Base-by-base conservation (phyloP, 2,797 vertebrate species). In the Eleutherodactylus coqui region DNA sequence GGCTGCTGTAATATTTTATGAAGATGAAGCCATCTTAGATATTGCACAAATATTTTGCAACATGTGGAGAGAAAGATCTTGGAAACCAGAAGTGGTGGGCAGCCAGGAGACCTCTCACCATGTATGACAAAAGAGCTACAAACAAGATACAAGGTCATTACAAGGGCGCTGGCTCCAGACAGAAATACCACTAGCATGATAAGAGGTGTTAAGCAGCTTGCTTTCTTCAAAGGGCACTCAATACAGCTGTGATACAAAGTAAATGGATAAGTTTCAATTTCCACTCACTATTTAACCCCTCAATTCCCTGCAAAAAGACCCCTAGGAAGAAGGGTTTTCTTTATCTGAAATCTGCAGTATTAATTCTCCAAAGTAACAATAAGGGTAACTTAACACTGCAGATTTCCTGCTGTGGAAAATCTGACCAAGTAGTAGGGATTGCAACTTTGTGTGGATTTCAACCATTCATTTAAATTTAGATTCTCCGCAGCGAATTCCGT, bases 201-300 rank as follows among this genome's bases (percentile, higher is more conserved):
- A 85, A 85, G 60, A 58, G 38, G 36, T 47, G 86, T 60, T 5
- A 43, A 78, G n/a, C 38, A 7, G 49, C 78, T 53, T 62, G 58
- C 53, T 62, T 75, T 34, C 43, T 79, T 72, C 62, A 73, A 62
- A 81, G 69, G 60, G 49, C 69, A 77, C 80, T 60, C 58, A 82
- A 49, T 53, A 41, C 62, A 78, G 36, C 58, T 67, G 70, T 49
- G 58, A 80, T 49, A 41, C 79, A 21, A 43, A 16, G 67, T 19
- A 53, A n/a, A 85, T 27, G 49, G 73, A 84, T 69, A 84, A 84
- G 60, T n/a, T 77, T 78, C 29, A 60, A 77, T 67, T 84, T 51
- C 45, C 51, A 14, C 45, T 73, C 13, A 47, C 27, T 34, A 53
- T 24, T 84, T 64, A 64, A 64, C 75, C 11, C 60, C 47, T 14